These are phyloP conservation scores for Halcyon chelicuti DNA, from an alignment of 2,797 vertebrate species.

Conservation along the genomic window DNA sequence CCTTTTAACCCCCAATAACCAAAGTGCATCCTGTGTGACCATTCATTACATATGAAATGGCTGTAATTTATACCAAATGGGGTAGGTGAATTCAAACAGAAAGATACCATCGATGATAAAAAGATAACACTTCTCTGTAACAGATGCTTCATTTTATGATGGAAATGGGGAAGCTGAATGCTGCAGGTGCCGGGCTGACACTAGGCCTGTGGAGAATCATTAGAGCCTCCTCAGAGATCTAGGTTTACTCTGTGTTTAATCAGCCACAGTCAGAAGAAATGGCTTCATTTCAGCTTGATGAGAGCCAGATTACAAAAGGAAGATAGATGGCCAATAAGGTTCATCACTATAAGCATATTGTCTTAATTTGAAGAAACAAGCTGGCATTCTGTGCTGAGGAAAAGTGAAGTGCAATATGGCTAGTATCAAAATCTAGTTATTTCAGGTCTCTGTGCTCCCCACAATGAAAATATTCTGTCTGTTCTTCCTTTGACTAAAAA, in stretches of 20 bases:
- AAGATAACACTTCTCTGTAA: conserved; percentile 75
- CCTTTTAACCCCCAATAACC: conserved; percentile 66
- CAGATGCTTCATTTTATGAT: conserved; percentile 88
- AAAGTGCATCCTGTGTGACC: conserved; percentile 73
- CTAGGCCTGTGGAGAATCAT: conserved; percentile 78
- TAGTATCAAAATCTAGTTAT: conserved; percentile 24
- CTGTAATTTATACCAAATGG: conserved; percentile 86
- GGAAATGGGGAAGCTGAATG: conserved; percentile 82
- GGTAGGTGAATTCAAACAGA: conserved; percentile 74
- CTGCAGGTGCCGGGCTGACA: conserved; percentile 90
- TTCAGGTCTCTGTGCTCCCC: background rate
- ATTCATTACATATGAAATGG: conserved; percentile 82
- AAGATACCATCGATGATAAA: conserved; percentile 63
- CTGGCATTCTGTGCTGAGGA: conserved; percentile 65
- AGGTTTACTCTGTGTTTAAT: conserved; percentile 89
- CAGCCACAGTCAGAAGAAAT: conserved; percentile 91
- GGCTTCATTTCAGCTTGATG: conserved; percentile 93
- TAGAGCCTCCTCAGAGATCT: conserved; percentile 77
- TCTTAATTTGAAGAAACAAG: conserved; percentile 78
- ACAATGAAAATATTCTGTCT: conserved; percentile 49
- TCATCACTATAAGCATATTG: conserved; percentile 76
- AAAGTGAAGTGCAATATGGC: conserved; percentile 56
- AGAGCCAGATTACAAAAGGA: conserved; percentile 82
- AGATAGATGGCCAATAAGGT: conserved; percentile 72
- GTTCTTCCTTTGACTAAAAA: conserved; percentile 47